Percentiles rank a stretch among this genome's conserved stretches.
Evolutionary conservation across 2,797 vertebrate genomes (phyloP).

Genomic region (Cichlasoma orientale): DNA sequence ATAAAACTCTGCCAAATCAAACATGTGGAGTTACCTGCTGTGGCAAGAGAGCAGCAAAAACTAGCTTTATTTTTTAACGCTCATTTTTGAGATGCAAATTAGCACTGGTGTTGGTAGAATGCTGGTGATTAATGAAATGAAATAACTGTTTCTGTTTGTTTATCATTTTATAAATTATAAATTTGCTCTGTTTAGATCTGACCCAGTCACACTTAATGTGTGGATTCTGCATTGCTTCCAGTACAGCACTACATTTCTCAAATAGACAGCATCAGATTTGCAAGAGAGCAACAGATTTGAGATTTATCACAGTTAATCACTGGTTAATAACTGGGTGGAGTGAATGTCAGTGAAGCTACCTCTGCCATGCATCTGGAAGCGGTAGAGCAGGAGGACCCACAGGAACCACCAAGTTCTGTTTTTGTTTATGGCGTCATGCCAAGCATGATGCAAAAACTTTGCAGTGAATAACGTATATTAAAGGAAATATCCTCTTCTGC

Average conservation of each 20-base stretch:
- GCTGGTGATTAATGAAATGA: not conserved
- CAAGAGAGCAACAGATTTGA: constrained; percentile 10
- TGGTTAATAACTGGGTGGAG: constrained; percentile 25
- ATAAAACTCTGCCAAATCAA: no score
- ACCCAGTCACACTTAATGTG: not conserved
- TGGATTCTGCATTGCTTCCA: not conserved
- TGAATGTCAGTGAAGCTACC: constrained; percentile 46
- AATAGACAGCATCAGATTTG: not conserved
- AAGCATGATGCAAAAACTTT: not conserved
- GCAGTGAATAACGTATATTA: not conserved
- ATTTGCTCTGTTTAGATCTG: not conserved
- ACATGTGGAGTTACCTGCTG: no score
- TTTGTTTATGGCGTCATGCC: constrained; percentile 33
- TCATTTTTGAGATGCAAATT: no score
- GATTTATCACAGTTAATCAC: constrained; percentile 25
- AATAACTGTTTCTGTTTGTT: not conserved
- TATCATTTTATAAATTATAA: not conserved
- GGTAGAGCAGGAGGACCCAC: constrained; percentile 28
- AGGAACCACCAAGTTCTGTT: constrained; percentile 14
- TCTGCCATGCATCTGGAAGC: constrained; percentile 24
- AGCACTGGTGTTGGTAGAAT: not conserved
- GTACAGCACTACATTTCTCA: not conserved
- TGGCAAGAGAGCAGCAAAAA: no score
- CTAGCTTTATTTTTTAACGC: no score
- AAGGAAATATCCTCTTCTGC: not conserved